These are phyloP conservation scores for Fringilla coelebs DNA, from an alignment of 2,797 vertebrate genomes.

Conservation along the genomic window DNA sequence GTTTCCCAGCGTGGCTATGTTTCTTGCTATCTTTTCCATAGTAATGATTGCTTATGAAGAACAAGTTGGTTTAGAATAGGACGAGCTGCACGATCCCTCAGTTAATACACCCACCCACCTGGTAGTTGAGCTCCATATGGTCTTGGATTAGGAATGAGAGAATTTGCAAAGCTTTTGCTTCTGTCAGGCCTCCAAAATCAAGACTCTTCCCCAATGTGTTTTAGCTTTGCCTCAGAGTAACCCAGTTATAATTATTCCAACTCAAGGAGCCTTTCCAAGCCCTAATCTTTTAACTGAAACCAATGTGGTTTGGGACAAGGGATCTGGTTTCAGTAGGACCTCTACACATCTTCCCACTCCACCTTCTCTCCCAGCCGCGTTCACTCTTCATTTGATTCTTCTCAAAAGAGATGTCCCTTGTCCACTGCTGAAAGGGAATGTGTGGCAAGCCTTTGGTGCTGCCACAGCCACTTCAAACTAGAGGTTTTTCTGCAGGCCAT, in stretches of 20 bases:
- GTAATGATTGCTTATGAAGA: neutral
- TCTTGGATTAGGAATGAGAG: neutral
- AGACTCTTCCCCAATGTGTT: neutral
- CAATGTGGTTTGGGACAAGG: neutral
- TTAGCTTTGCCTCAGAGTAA: conserved; percentile 11
- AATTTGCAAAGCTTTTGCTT: conserved; percentile 27
- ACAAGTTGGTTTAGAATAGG: neutral
- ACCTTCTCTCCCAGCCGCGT: neutral
- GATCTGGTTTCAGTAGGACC: neutral
- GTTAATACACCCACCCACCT: neutral
- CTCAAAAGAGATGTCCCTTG: neutral
- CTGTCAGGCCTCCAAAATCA: conserved; percentile 12
- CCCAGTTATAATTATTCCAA: neutral
- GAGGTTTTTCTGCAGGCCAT: neutral
- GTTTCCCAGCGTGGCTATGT: neutral
- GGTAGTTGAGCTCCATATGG: conserved; percentile 1
- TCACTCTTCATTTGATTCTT: neutral
- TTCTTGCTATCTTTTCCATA: neutral
- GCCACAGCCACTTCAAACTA: neutral
- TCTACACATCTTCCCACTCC: neutral
- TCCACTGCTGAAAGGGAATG: neutral
- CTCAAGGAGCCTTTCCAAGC: conserved; percentile 1
- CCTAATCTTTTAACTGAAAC: conserved; percentile 4
- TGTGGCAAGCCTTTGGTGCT: neutral
- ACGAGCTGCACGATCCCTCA: neutral